Evolutionary conservation across 2,797 vertebrate genomes (phyloP).

Genomic region (Gambusia yucatana): DNA sequence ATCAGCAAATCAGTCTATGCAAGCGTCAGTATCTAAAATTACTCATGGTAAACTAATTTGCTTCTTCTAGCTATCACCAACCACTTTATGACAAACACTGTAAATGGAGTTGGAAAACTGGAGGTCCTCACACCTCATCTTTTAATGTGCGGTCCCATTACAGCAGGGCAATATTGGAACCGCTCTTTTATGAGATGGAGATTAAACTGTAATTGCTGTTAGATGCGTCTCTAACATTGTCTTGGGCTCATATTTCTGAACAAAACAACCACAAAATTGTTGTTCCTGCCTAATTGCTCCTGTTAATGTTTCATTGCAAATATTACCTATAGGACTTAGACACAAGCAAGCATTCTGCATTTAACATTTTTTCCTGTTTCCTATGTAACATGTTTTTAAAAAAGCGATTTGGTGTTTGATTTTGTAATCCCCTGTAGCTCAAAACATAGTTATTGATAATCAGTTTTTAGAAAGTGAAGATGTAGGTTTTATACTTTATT

Average conservation of each 20-base stretch:
- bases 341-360: background rate
- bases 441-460: background rate
- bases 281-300: background rate
- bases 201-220: background rate
- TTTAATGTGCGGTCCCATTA: conserved; percentile 3
- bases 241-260: background rate
- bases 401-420: background rate
- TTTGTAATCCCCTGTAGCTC: background rate
- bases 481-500: background rate
- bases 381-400: background rate
- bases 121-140: background rate
- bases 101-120: background rate
- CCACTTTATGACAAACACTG: background rate
- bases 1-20: background rate
- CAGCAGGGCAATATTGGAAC: conserved; percentile 7
- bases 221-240: background rate
- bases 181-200: conserved; percentile 1
- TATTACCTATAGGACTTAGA: background rate
- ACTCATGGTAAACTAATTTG: background rate
- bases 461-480: background rate
- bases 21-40: background rate
- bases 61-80: background rate
- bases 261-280: background rate
- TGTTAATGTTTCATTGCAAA: background rate
- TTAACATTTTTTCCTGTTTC: background rate